Evolutionary conservation across 2,888 invertebrate species (phyloP), one percentile per base, ranked within the genome.

Genomic region (Acheta domesticus): DNA sequence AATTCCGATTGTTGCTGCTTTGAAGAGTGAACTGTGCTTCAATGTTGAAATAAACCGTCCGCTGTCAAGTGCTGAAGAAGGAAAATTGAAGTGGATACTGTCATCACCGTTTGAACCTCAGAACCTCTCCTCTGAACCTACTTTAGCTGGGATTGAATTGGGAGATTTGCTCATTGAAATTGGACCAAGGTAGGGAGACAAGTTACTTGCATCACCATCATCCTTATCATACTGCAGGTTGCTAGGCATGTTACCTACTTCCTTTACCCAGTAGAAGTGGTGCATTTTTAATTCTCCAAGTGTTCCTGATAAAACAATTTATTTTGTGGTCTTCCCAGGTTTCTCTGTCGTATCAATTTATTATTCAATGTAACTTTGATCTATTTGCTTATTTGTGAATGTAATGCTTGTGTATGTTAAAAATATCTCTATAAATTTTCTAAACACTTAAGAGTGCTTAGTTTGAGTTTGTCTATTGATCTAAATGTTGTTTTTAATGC

Each of bases 1-100:
- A 12, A 83, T 83, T 16, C 80, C 83, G 0, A 62, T 82, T 19
- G 87, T 93, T n/a, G 85, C 83, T 74, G 85, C 87, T 62, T 83
- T 94, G 21, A 89, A 91, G 80, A 92, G 93, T 11, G 96, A 96
- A 87, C 88, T 92, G 82, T 96, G 96, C 87, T 96, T 92, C 87
- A 93, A 96, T 86, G 90, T 96, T 80, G 93, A 94, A 86, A 86
- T 90, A 48, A 87, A 87, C 83, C 88, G 88, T 80, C 87, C 87
- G 73, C 87, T 94, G 74, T 89, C 88, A 74, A 86, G 89, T 49
- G 88, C 91, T 80, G 92, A 94, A 83, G 88, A 90, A 62, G 87
- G 90, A 81, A 89, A 92, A 80, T 85, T 96, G 79, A 89, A 91
- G 85, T 97, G 96, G 96, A 89, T 97, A 12, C 87, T 97, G 2